Evolutionary conservation across 2,888 invertebrate genomes (phyloP), one percentile per base, ranked within the genome.

Genomic region (Pterostichus niger): DNA sequence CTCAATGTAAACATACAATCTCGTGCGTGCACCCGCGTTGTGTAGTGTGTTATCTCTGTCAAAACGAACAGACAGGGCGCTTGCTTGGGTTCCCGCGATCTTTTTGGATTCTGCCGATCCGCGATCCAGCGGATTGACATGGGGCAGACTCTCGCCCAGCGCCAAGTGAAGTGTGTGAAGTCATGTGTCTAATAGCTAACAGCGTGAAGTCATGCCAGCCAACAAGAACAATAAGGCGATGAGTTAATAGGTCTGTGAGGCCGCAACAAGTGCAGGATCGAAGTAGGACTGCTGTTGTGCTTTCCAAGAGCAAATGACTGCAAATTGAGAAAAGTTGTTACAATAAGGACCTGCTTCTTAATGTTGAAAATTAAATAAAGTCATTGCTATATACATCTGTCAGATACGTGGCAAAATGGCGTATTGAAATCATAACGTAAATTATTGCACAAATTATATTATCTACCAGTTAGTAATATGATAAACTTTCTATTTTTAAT

Each of bases 111-210:
- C 17, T 56, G 17, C 56, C 11, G 56, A 56, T 56, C 17, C 56
- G 17, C 17, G 40, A 17, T 17, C 44, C 17, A 44, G 24, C 44
- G 59, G 78, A 78, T 52, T 80, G 80, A 52, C 80, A 68, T 24
- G 56, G 44, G 68, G 40, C 68, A 17, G 40, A 40, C 44, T 13
- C 40, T n/a, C 15, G 11, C 6, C 44, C 44, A 71, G 40, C 64
- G 13, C 44, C 15, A 17, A 64, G 77, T 77, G 77, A 56, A 24
- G 68, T 80, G 80, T 79, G 79, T 79, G 79, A 79, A 79, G 64
- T 64, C 61, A 64, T 64, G 64, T 80, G 68, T 80, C 80, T 80
- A 80, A 80, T 80, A 46, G 49, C 80, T 24, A 80, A 80, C 80
- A 80, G 80, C 80, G 24, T 80, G 80, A 46, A 61, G 80, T 80